phyloP scores from a whole-genome alignment of 2,113 vertebrate genomes.

The Callocephalon fimbriatum region DNA sequence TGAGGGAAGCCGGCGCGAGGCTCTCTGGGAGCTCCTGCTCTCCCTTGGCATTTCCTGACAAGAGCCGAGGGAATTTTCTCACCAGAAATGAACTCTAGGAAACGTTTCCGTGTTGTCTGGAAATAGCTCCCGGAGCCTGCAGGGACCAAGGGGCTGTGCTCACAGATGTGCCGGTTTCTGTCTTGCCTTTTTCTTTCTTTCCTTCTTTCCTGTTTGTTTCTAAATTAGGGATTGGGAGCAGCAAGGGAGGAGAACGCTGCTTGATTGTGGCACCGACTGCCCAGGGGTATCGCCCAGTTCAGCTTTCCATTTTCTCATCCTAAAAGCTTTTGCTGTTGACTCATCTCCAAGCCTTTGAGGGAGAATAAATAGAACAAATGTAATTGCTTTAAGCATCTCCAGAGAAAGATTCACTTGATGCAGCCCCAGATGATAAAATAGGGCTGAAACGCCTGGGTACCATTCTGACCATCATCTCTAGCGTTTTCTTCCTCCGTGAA shows the following conservation, averaged over 20 bases:
- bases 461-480: background rate
- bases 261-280: constrained; percentile 57
- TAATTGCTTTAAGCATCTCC: constrained; percentile 48
- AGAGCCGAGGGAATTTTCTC: constrained; percentile 4
- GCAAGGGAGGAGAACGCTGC: background rate
- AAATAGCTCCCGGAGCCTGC: background rate
- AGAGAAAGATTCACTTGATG: background rate
- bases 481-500: background rate
- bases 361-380: constrained; percentile 58
- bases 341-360: constrained; percentile 51
- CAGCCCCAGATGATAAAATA: constrained; percentile 15
- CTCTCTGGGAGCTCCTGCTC: constrained; percentile 23
- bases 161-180: background rate
- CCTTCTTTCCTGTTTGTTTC: background rate
- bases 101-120: background rate
- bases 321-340: constrained; percentile 61
- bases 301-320: constrained; percentile 16
- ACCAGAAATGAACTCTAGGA: constrained; percentile 11
- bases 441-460: background rate
- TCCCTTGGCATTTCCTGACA: background rate
- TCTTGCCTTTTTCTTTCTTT: background rate
- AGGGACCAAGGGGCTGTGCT: background rate
- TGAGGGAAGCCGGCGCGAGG: background rate
- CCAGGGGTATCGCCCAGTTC: constrained; percentile 33
- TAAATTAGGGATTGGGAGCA: background rate